Conservation (phyloP, 1,140 invertebrate species). For the Limonius californicus region DNA sequence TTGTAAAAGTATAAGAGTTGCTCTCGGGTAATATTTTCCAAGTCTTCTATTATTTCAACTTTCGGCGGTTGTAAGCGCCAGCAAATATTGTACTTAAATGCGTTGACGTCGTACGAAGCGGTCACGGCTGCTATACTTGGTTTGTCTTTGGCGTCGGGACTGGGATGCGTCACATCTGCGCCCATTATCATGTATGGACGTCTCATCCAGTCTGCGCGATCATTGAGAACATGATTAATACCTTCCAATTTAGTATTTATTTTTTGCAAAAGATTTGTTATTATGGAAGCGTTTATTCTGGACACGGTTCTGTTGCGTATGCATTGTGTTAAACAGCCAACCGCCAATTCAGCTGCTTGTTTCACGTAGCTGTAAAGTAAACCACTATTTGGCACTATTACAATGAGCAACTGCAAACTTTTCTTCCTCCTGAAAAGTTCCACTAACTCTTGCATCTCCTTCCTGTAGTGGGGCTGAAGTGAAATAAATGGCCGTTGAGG, state of each 20-base stretch:
- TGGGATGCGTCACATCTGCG: conserved; percentile 86
- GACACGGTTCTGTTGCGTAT: conserved; percentile 60
- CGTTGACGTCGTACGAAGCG: conserved; percentile 62
- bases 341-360: conserved; percentile 65
- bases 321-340: conserved; percentile 80
- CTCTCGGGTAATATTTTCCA: conserved; percentile 63
- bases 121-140: conserved; percentile 82
- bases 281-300: conserved; percentile 49
- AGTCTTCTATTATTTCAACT: conserved; percentile 71
- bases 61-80: conserved; percentile 59
- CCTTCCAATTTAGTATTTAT: conserved; percentile 84
- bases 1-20: conserved; percentile 56
- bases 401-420: conserved; percentile 10
- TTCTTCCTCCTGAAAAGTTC: not conserved
- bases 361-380: conserved; percentile 48
- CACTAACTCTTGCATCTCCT: no score
- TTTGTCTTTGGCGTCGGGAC: conserved; percentile 62
- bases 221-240: conserved; percentile 64
- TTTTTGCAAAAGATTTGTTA: conserved; percentile 76
- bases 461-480: no score
- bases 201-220: conserved; percentile 40
- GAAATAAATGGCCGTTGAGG: no score
- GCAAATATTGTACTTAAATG: conserved; percentile 66
- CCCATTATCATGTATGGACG: conserved; percentile 49
- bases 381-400: conserved; percentile 27